A percentile compares a stretch with the other conserved stretches of the same genome.
Evolutionary conservation across 1,140 invertebrate genomes (phyloP).

Genomic region (Papilio dardanus): DNA sequence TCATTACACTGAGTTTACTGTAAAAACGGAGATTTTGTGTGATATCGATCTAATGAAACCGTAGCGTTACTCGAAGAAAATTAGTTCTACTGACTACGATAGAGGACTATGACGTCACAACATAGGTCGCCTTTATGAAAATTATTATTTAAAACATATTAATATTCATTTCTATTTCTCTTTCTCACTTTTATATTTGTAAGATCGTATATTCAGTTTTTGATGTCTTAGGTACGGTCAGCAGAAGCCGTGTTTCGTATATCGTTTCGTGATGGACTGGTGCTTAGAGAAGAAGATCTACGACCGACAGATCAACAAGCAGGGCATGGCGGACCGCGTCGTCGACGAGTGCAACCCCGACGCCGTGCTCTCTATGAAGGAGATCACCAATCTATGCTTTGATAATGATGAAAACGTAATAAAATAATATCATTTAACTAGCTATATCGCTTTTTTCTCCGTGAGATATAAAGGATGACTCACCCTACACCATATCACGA

Average conservation of each 20-base stretch:
- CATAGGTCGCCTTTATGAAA: background rate
- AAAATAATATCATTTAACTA: background rate
- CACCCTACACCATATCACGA: too few relatives aligned
- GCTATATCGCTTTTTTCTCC: background rate
- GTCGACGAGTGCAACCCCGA: slow-evolving; percentile 99
- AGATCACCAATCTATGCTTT: slow-evolving; percentile 96
- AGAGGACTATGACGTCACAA: background rate
- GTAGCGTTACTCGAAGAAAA: too few relatives aligned
- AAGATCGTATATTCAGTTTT: background rate
- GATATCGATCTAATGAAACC: too few relatives aligned
- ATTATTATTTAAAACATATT: background rate
- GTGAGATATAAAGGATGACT: too few relatives aligned
- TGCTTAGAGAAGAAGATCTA: slow-evolving; percentile 99
- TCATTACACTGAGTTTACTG: too few relatives aligned
- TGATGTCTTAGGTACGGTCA: slow-evolving; percentile 91
- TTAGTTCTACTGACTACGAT: too few relatives aligned
- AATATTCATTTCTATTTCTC: background rate
- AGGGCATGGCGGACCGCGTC: slow-evolving; percentile 98
- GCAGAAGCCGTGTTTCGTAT: slow-evolving; percentile 96
- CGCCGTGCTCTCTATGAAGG: slow-evolving; percentile 96
- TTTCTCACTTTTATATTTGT: background rate
- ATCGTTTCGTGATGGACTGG: slow-evolving; percentile 98
- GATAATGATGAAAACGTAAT: slow-evolving; percentile 92
- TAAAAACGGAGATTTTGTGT: too few relatives aligned
- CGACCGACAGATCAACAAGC: slow-evolving; percentile 98